Evolutionary conservation across 2,888 invertebrate genomes (phyloP).

Genomic region (Epistrophella euchroma): DNA sequence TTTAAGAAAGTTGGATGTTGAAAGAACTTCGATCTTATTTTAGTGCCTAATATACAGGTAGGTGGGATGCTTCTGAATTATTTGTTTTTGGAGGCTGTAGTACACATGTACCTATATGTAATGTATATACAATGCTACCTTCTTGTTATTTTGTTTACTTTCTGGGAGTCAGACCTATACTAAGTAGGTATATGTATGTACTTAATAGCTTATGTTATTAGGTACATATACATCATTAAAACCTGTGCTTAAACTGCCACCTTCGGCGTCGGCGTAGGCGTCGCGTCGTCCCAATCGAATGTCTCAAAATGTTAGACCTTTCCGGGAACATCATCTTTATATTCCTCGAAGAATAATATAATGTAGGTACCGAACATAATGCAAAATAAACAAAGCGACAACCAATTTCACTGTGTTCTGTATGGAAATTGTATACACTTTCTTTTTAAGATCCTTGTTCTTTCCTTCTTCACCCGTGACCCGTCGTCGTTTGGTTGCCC

Average conservation of each 20-base stretch:
- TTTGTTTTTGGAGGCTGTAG: too few species aligned
- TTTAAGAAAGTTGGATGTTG: too few species aligned
- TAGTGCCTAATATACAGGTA: too few species aligned
- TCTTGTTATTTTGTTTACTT: background rate
- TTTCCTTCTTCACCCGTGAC: slow-evolving; percentile 1
- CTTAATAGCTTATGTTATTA: background rate
- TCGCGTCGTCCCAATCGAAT: background rate
- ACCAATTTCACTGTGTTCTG: slow-evolving; percentile 15
- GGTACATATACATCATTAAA: background rate
- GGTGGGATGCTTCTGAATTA: too few species aligned
- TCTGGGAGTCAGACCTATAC: background rate
- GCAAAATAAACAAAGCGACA: slow-evolving; percentile 11
- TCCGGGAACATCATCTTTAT: background rate
- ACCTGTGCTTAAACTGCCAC: background rate
- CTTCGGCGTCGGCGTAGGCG: background rate
- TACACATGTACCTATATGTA: too few species aligned
- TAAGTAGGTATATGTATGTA: background rate
- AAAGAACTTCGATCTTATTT: too few species aligned
- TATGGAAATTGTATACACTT: slow-evolving; percentile 31
- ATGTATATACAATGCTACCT: too few species aligned
- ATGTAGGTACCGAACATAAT: background rate
- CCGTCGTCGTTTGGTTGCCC: slow-evolving; percentile 16
- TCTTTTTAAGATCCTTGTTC: slow-evolving; percentile 34
- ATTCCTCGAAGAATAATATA: background rate
- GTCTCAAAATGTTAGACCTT: slow-evolving; percentile 2